Evolutionary conservation across 1,140 invertebrate species (phyloP).

Genomic region (Pristionchus pacificus): DNA sequence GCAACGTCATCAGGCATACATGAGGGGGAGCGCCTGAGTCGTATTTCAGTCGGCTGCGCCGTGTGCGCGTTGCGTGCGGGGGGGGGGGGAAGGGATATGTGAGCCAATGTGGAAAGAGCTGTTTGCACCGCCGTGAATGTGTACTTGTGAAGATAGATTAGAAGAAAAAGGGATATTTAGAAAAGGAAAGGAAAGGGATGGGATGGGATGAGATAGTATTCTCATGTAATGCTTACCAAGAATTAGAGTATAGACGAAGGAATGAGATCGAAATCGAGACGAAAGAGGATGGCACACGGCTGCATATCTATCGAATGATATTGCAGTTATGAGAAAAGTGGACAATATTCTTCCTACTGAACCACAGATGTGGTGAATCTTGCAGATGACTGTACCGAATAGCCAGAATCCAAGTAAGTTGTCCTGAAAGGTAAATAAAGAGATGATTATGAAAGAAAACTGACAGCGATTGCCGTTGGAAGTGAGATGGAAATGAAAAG

Average conservation of each 20-base stretch:
- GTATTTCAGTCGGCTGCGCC: too few relatives aligned
- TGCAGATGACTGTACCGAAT: conserved; percentile 52
- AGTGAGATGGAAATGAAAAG: conserved; percentile 53
- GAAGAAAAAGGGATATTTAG: too few relatives aligned
- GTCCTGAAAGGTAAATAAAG: conserved; percentile 39
- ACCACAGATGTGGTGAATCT: conserved; percentile 53
- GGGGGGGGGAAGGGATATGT: too few relatives aligned
- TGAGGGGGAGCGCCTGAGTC: too few relatives aligned
- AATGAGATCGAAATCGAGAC: conserved; percentile 34
- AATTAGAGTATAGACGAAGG: conserved; percentile 38
- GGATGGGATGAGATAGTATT: too few relatives aligned
- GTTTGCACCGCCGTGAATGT: too few relatives aligned
- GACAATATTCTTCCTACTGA: conserved; percentile 56
- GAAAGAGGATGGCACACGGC: conserved; percentile 61
- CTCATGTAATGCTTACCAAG: conserved; percentile 15
- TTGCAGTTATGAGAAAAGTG: conserved; percentile 61
- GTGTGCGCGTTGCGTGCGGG: too few relatives aligned
- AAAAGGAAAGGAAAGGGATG: too few relatives aligned
- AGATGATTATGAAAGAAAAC: conserved; percentile 5
- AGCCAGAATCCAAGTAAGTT: conserved; percentile 56
- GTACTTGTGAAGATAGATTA: too few relatives aligned
- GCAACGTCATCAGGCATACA: too few relatives aligned
- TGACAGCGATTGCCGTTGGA: conserved; percentile 54
- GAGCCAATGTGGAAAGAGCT: too few relatives aligned
- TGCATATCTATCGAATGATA: conserved; percentile 61